A percentile compares a stretch with the other conserved stretches of the same genome.
Evolutionary conservation across 2,888 invertebrate species (phyloP).

Genomic region (Malthinus seriepunctatus): DNA sequence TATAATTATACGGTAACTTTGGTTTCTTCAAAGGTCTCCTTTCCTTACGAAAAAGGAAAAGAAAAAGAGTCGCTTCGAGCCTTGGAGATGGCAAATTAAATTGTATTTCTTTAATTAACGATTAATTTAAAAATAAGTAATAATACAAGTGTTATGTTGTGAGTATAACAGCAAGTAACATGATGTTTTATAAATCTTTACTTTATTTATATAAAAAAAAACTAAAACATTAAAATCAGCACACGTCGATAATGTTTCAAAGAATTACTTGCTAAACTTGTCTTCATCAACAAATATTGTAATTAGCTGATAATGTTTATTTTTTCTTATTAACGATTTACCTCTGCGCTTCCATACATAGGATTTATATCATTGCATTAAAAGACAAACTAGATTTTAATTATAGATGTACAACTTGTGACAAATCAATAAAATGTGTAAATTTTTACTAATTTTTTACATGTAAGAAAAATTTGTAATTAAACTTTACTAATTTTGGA

Average conservation of each 20-base stretch:
- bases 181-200: constrained; percentile 14
- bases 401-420: constrained; percentile 2
- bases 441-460: not conserved
- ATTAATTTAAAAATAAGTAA: too few species aligned
- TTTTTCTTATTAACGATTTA: constrained; percentile 16
- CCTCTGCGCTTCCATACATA: constrained; percentile 22
- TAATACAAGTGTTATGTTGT: not conserved
- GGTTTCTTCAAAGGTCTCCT: too few species aligned
- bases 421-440: constrained; percentile 14
- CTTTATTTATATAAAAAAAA: not conserved
- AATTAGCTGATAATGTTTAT: constrained; percentile 18
- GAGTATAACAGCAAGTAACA: constrained; percentile 3
- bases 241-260: constrained; percentile 16
- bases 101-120: too few species aligned
- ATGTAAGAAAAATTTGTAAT: too few species aligned
- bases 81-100: too few species aligned
- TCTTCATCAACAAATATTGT: constrained; percentile 21
- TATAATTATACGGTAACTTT: too few species aligned
- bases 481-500: too few species aligned
- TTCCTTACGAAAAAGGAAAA: too few species aligned
- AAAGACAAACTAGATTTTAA: constrained; percentile 8
- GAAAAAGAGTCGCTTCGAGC: too few species aligned
- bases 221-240: constrained; percentile 13
- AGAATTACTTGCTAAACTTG: constrained; percentile 15
- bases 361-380: constrained; percentile 6